A percentile compares a stretch with the other conserved stretches of the same genome.
phyloP scores from a whole-genome alignment of 1,140 invertebrate species.

The Lordiphosa mommai region DNA sequence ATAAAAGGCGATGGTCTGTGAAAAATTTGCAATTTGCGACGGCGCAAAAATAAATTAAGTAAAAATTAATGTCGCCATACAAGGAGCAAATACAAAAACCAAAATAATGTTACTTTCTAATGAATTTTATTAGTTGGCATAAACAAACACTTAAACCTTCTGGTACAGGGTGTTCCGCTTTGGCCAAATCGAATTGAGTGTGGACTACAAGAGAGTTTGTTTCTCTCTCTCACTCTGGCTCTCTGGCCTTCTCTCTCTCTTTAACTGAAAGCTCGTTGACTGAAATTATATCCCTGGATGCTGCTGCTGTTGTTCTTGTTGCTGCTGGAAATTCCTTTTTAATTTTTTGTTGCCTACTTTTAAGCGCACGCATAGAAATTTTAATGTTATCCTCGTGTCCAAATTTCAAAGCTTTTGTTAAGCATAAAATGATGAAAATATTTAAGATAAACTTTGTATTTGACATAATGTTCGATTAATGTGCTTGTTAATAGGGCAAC shows the following conservation, averaged over 20 bases:
- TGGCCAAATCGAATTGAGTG: slow-evolving; percentile 57
- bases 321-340: not conserved
- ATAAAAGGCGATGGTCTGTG: slow-evolving; percentile 46
- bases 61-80: slow-evolving; percentile 71
- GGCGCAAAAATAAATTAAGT: slow-evolving; percentile 78
- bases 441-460: slow-evolving; percentile 39
- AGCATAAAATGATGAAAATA: not conserved
- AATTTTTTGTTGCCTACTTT: slow-evolving; percentile 52
- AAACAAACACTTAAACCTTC: slow-evolving; percentile 75
- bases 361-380: slow-evolving; percentile 67
- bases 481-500: no score
- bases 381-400: slow-evolving; percentile 64
- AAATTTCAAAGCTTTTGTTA: not conserved
- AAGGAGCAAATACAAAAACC: slow-evolving; percentile 16
- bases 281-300: slow-evolving; percentile 67
- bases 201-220: slow-evolving; percentile 37
- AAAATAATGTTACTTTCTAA: slow-evolving; percentile 46
- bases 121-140: slow-evolving; percentile 74
- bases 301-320: slow-evolving; percentile 52
- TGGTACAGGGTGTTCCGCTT: slow-evolving; percentile 36
- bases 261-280: slow-evolving; percentile 55
- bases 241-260: slow-evolving; percentile 3
- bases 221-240: slow-evolving; percentile 7
- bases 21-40: slow-evolving; percentile 56
- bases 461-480: slow-evolving; percentile 52